Evolutionary conservation across 2,113 vertebrate genomes (phyloP).

Genomic region (Menura novaehollandiae): DNA sequence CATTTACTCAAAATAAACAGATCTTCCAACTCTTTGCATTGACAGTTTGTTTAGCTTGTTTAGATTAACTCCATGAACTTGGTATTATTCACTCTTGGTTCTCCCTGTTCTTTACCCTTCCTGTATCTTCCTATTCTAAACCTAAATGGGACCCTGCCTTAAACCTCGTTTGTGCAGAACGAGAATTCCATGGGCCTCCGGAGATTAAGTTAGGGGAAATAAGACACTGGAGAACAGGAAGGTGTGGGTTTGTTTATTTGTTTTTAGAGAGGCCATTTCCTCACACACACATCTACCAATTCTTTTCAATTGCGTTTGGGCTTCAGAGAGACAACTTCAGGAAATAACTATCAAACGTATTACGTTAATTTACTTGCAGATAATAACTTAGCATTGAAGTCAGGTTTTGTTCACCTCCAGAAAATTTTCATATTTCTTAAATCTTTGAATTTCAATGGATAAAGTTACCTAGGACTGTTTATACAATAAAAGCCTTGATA

Average conservation of each 20-base stretch:
- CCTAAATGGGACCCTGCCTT: neutral
- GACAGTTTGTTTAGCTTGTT: neutral
- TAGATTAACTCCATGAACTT: neutral
- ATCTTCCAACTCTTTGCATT: neutral
- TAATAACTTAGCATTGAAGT: neutral
- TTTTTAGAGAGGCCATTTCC: slow-evolving; percentile 7
- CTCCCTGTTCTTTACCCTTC: neutral
- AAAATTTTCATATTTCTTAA: neutral
- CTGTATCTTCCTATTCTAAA: neutral
- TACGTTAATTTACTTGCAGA: neutral
- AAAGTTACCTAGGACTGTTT: neutral
- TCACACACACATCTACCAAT: neutral
- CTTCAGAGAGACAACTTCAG: neutral
- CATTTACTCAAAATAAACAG: neutral
- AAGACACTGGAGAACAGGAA: slow-evolving; percentile 11
- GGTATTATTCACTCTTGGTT: neutral
- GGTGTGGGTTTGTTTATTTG: slow-evolving; percentile 25
- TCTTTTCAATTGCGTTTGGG: neutral
- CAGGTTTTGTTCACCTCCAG: neutral
- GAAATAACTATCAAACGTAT: slow-evolving; percentile 36
- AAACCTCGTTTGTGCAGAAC: neutral
- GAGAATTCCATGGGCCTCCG: neutral
- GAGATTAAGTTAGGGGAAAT: neutral
- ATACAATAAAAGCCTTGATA: neutral
- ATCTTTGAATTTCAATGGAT: neutral